These are phyloP conservation scores for Hymenochirus boettgeri DNA, from an alignment of 2,113 vertebrate species.

Conservation along the genomic window DNA sequence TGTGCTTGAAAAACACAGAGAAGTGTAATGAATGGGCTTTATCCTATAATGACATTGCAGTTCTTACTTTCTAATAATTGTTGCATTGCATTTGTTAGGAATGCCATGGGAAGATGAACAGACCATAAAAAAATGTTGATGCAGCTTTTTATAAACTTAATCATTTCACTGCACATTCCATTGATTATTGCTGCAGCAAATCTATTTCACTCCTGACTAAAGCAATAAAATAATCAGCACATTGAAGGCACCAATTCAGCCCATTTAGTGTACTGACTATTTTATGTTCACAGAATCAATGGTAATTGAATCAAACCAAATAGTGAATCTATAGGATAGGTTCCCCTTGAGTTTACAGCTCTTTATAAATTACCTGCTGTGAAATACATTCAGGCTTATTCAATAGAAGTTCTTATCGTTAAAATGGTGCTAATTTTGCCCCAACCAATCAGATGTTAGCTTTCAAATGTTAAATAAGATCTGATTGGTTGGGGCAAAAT, in stretches of 20 bases:
- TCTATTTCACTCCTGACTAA: slow-evolving; percentile 14
- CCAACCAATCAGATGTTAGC: too few relatives aligned
- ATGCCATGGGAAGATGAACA: slow-evolving; percentile 12
- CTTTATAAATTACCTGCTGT: too few relatives aligned
- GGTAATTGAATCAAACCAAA: slow-evolving; percentile 13
- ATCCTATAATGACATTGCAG: slow-evolving; percentile 7
- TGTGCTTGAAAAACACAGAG: slow-evolving; percentile 4
- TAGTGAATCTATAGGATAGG: neutral
- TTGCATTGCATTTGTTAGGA: slow-evolving; percentile 7
- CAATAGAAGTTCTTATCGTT: too few relatives aligned
- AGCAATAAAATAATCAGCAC: slow-evolving; percentile 25
- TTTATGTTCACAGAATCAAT: slow-evolving; percentile 4
- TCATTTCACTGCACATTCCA: slow-evolving; percentile 20
- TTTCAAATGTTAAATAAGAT: too few relatives aligned
- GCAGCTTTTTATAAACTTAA: slow-evolving; percentile 27
- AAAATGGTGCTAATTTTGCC: too few relatives aligned
- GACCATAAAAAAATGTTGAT: slow-evolving; percentile 23
- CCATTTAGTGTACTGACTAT: slow-evolving; percentile 18
- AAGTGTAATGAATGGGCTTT: too few relatives aligned
- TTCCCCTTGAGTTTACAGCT: neutral
- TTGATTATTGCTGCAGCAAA: slow-evolving; percentile 25
- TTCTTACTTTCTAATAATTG: neutral
- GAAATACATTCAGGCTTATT: too few relatives aligned
- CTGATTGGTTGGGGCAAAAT: too few relatives aligned
- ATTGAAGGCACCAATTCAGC: slow-evolving; percentile 12